A percentile compares a stretch with the other conserved stretches of the same genome.
These are phyloP conservation scores for Oriolus oriolus DNA, from an alignment of 2,113 vertebrate species.

Conservation along the genomic window DNA sequence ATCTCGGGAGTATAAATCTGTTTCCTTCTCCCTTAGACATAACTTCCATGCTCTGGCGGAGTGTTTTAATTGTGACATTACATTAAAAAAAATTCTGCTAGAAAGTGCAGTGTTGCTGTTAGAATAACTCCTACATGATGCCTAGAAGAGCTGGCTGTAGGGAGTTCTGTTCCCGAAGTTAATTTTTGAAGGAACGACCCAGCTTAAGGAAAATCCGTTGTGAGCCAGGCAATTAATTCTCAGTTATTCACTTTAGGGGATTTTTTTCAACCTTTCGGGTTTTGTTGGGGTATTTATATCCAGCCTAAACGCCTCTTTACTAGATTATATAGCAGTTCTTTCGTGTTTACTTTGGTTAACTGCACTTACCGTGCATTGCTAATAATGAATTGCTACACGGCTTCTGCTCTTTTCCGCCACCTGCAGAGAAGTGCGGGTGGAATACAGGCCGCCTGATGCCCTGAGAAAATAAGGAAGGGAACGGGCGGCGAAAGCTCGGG, in stretches of 20 bases:
- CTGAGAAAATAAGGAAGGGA: not conserved
- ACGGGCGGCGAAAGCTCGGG: not conserved
- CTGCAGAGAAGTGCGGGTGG: not conserved
- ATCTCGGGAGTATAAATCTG: not conserved
- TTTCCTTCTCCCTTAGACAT: not conserved
- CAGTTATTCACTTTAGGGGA: not conserved
- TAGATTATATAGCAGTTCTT: not conserved
- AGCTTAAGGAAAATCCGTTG: not conserved
- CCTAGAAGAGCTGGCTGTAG: not conserved
- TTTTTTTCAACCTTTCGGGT: not conserved
- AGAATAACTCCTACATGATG: not conserved
- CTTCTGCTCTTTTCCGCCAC: not conserved
- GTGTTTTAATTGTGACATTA: not conserved
- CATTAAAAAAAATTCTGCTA: not conserved
- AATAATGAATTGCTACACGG: not conserved
- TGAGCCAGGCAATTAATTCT: not conserved
- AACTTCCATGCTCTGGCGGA: not conserved
- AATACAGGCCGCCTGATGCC: not conserved
- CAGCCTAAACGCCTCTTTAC: not conserved
- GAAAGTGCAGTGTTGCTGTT: not conserved
- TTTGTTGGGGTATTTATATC: not conserved
- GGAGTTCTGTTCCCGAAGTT: not conserved
- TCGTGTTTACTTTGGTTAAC: not conserved
- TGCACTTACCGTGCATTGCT: not conserved
- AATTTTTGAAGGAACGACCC: not conserved